Conservation (phyloP, 1,140 invertebrate genomes). For the Potamilus streckersoni region DNA sequence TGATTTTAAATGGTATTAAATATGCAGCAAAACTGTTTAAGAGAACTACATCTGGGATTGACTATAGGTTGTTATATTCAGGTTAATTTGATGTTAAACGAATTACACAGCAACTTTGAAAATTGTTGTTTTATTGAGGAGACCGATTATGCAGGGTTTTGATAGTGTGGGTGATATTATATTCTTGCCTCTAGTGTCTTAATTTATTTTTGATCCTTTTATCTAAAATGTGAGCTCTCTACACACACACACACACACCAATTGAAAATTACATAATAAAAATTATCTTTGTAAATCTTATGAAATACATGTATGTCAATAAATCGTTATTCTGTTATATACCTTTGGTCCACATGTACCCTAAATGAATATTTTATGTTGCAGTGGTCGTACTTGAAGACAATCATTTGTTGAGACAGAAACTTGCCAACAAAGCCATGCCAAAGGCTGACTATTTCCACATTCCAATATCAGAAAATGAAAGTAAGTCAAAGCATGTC, state of each 20-base stretch:
- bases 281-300: background rate
- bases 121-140: too few relatives aligned
- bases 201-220: too few relatives aligned
- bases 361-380: background rate
- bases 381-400: slow-evolving; percentile 24
- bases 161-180: too few relatives aligned
- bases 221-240: background rate
- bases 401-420: slow-evolving; percentile 58
- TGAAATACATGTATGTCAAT: background rate
- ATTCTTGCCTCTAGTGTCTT: too few relatives aligned
- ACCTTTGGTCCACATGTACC: background rate
- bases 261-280: background rate
- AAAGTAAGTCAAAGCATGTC: slow-evolving; percentile 35
- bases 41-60: too few relatives aligned
- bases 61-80: too few relatives aligned
- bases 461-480: slow-evolving; percentile 72
- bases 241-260: background rate
- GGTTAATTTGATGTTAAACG: too few relatives aligned
- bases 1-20: too few relatives aligned
- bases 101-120: too few relatives aligned
- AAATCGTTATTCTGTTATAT: background rate
- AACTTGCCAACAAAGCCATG: slow-evolving; percentile 72
- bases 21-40: too few relatives aligned
- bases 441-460: slow-evolving; percentile 70
- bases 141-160: too few relatives aligned